Evolutionary conservation across 92 coral and sea anemone genomes (phyloP).

Genomic region (Epizoanthus stellaris): DNA sequence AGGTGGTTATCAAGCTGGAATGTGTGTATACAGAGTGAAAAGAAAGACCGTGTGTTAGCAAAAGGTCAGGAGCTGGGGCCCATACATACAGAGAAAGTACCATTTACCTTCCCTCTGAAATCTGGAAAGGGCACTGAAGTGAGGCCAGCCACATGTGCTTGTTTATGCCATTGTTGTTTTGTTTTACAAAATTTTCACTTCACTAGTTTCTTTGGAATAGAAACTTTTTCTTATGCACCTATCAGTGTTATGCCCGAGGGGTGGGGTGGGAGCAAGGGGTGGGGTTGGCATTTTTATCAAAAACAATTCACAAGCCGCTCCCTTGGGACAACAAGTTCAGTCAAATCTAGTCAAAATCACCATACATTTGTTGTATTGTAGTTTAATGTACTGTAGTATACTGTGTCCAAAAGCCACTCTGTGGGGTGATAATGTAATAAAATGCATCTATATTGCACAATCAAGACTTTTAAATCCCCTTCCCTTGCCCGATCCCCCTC

Average conservation of each 20-base stretch:
- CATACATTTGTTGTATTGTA: too few species aligned
- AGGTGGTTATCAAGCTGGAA: slow-evolving; percentile 38
- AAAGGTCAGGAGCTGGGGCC: slow-evolving; percentile 30
- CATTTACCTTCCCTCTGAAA: slow-evolving; percentile 29
- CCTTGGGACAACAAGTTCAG: too few species aligned
- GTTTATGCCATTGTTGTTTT: not conserved
- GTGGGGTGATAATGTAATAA: too few species aligned
- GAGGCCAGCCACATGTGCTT: slow-evolving; percentile 40
- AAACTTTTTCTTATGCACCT: not conserved
- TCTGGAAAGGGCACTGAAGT: slow-evolving; percentile 23
- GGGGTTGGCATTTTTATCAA: too few species aligned
- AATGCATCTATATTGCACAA: too few species aligned
- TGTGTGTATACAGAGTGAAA: slow-evolving; percentile 43
- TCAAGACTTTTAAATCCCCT: not conserved
- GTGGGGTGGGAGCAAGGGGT: not conserved
- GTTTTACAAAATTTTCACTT: too few species aligned
- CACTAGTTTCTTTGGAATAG: too few species aligned
- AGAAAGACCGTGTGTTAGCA: slow-evolving; percentile 36
- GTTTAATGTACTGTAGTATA: too few species aligned
- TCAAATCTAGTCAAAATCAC: too few species aligned
- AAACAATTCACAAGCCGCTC: too few species aligned
- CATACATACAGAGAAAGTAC: slow-evolving; percentile 21
- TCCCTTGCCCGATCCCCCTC: too few species aligned
- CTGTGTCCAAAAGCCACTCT: too few species aligned
- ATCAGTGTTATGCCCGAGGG: not conserved